phyloP scores from a whole-genome alignment of 2,113 vertebrate species.

The Glaucomys volans region DNA sequence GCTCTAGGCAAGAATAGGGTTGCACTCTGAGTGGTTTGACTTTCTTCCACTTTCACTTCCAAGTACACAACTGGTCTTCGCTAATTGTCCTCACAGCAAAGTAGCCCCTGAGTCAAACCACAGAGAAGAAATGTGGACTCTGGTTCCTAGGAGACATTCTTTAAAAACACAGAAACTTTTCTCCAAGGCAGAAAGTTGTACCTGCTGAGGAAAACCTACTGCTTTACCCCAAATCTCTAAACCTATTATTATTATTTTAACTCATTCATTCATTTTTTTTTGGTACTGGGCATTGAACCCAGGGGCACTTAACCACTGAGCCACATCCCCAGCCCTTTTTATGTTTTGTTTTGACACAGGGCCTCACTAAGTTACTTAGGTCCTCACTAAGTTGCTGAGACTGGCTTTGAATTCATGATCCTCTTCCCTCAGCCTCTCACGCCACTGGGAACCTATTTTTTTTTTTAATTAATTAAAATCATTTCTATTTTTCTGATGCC shows the following conservation, averaged over 20 bases:
- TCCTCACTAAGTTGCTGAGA: too few relatives aligned
- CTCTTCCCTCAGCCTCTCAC: too few relatives aligned
- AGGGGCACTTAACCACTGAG: too few relatives aligned
- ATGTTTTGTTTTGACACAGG: too few relatives aligned
- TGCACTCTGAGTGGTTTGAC: neutral
- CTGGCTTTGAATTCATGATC: too few relatives aligned
- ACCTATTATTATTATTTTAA: neutral
- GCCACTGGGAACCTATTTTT: neutral
- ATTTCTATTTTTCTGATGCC: neutral
- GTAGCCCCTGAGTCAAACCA: neutral
- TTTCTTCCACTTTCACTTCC: conserved; percentile 9
- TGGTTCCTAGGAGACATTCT: neutral
- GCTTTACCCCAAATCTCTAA: neutral
- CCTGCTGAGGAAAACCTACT: conserved; percentile 8
- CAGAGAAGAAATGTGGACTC: neutral
- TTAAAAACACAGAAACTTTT: neutral
- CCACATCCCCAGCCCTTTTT: too few relatives aligned
- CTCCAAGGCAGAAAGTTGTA: neutral
- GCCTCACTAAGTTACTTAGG: too few relatives aligned
- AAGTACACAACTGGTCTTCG: neutral
- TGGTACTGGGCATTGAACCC: too few relatives aligned
- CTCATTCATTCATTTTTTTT: too few relatives aligned
- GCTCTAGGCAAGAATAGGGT: neutral
- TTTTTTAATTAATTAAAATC: neutral
- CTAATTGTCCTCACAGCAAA: neutral